Conservation (phyloP, 2,888 invertebrate genomes). For the Meteorus colon region DNA sequence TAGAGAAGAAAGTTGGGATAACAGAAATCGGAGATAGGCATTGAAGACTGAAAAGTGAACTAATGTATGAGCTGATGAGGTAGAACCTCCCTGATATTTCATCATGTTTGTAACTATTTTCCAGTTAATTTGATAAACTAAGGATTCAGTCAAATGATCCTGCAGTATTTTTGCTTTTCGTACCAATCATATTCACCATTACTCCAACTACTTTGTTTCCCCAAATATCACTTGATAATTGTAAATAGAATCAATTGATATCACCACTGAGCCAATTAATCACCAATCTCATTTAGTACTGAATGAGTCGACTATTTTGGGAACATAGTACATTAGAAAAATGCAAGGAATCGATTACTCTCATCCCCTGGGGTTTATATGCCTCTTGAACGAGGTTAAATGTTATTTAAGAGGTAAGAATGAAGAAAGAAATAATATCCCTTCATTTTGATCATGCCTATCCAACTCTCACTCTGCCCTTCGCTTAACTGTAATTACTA, state of each 20-base stretch:
- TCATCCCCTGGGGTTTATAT: neutral
- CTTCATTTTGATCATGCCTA: slow-evolving; percentile 18
- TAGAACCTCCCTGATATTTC: neutral
- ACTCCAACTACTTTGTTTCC: too few species aligned
- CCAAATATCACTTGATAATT: too few species aligned
- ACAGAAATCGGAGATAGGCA: neutral
- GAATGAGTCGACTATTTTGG: too few species aligned
- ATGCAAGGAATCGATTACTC: neutral
- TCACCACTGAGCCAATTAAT: too few species aligned
- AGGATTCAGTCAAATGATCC: too few species aligned
- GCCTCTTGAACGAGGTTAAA: slow-evolving; percentile 17
- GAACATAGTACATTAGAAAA: neutral
- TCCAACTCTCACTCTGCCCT: slow-evolving; percentile 15
- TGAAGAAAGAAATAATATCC: slow-evolving; percentile 7
- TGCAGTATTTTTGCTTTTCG: too few species aligned
- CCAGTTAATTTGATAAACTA: too few species aligned
- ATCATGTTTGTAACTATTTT: too few species aligned
- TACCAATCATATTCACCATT: too few species aligned
- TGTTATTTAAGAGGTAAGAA: slow-evolving; percentile 27
- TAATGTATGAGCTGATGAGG: neutral
- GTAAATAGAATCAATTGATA: too few species aligned
- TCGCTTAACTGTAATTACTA: slow-evolving; percentile 40
- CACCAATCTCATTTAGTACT: too few species aligned
- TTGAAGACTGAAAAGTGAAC: neutral
- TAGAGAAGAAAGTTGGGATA: neutral